Base-by-base conservation (phyloP, 2,888 invertebrate species). In the Zygogramma bicolorata region DNA sequence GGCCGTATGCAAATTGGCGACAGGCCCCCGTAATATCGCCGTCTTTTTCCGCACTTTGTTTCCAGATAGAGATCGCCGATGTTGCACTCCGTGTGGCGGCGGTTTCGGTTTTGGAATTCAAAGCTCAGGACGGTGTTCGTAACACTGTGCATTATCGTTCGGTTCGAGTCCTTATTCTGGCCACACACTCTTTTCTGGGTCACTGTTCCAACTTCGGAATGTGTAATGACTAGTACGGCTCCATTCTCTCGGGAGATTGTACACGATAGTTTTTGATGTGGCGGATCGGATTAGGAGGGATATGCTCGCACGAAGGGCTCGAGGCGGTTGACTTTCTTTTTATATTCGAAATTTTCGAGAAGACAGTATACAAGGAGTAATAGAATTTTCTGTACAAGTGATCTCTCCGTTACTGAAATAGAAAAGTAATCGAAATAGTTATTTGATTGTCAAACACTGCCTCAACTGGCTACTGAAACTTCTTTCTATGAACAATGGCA, bases 201-300 rank as follows among this genome's bases (percentile, higher is more conserved):
- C 77, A 79, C 73, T 78, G 74, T 77, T 75, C 76, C 78, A 78
- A 76, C 75, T 79, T 75, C 75, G 77, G 75, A 72, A 53, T 27
- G 53, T 53, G 25, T 53, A 53, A 53, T 53, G 27, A 53, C 53
- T 27, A 27, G 22, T 27, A 53, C 25, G 10, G 53, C 25, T 25
- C 53, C 27, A 25, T 53, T 22, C n/a, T 1, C 53, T 53, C n/a
- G 13, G 25, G 25, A 53, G 25, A 25, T 53, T 53, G 53, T 53
- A 25, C n/a, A 1, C 10, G 22, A 20, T 46, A 20, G 18, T 46
- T 18, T 18, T 3, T 2, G 10, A 0, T 3, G 46, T 20, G 3
- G 8, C 20, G 46, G 22, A 46, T 3, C 8, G 0, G 8, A 46
- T 46, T 3, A 18, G 46, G 46, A 7, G 20, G 13, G 46, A 46